phyloP scores from a whole-genome alignment of 2,888 invertebrate genomes.

The Rotaria macrura region DNA sequence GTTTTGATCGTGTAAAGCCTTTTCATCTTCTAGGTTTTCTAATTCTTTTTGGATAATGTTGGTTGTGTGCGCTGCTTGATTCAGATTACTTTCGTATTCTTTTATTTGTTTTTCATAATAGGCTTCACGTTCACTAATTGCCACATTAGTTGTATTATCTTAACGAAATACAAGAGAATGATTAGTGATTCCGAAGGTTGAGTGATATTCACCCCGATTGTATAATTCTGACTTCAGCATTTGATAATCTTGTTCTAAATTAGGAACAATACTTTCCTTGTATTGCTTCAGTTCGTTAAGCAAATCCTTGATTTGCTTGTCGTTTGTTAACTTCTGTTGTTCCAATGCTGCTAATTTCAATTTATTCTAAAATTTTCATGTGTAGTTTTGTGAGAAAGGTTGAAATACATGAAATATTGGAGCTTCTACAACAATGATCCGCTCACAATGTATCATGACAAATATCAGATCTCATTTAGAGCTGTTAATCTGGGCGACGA shows the following conservation, averaged over 20 bases:
- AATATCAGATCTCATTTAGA: too few species aligned
- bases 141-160: not conserved
- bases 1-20: not conserved
- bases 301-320: not conserved
- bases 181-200: not conserved
- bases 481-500: too few species aligned
- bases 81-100: not conserved
- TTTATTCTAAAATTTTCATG: not conserved
- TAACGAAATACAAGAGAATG: not conserved
- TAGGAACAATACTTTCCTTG: slow-evolving; percentile 2
- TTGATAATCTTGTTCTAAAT: not conserved
- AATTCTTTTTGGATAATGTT: not conserved
- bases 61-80: not conserved
- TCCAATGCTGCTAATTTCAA: not conserved
- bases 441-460: too few species aligned
- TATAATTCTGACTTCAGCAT: not conserved
- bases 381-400: too few species aligned
- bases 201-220: not conserved
- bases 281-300: not conserved
- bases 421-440: too few species aligned
- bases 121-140: not conserved
- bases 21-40: not conserved
- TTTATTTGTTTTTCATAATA: not conserved
- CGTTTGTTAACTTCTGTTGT: not conserved
- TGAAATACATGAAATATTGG: too few species aligned